Conservation (phyloP, 2,888 invertebrate genomes). For the Cheilosia impressa region DNA sequence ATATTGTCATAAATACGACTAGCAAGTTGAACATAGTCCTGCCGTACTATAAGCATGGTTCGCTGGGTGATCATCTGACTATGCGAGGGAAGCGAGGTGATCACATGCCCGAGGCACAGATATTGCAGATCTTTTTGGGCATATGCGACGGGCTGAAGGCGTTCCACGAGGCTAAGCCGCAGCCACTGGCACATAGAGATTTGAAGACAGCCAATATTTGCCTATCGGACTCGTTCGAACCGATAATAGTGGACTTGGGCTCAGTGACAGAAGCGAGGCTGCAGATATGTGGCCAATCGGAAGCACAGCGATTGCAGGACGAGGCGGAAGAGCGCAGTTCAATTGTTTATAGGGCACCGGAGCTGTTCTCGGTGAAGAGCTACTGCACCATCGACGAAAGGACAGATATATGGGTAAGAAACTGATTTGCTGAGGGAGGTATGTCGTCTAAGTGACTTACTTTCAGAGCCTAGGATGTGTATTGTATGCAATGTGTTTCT, state of each 20-base stretch:
- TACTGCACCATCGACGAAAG: conserved; percentile 92
- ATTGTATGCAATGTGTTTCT: conserved; percentile 93
- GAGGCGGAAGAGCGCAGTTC: conserved; percentile 93
- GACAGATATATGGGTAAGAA: conserved; percentile 90
- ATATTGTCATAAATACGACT: conserved; percentile 87
- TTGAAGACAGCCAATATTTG: conserved; percentile 94
- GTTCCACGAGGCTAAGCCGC: conserved; percentile 89
- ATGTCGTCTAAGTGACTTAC: conserved; percentile 45
- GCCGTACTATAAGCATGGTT: conserved; percentile 91
- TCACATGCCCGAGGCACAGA: conserved; percentile 87
- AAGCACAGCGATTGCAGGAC: conserved; percentile 90
- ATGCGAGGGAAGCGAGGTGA: conserved; percentile 85
- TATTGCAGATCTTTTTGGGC: conserved; percentile 88
- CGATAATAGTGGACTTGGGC: conserved; percentile 93
- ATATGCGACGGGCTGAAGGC: conserved; percentile 90
- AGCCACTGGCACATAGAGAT: conserved; percentile 92
- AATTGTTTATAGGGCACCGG: conserved; percentile 95
- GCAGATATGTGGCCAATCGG: conserved; percentile 87
- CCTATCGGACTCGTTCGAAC: conserved; percentile 88
- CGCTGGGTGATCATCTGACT: conserved; percentile 88
- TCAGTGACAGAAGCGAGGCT: conserved; percentile 87
- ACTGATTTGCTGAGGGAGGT: conserved; percentile 78
- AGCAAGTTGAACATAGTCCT: conserved; percentile 90
- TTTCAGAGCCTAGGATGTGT: conserved; percentile 92
- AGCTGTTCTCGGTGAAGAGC: conserved; percentile 93